Conservation (phyloP, 92 coral and sea anemone genomes). For the Porites divaricata region DNA sequence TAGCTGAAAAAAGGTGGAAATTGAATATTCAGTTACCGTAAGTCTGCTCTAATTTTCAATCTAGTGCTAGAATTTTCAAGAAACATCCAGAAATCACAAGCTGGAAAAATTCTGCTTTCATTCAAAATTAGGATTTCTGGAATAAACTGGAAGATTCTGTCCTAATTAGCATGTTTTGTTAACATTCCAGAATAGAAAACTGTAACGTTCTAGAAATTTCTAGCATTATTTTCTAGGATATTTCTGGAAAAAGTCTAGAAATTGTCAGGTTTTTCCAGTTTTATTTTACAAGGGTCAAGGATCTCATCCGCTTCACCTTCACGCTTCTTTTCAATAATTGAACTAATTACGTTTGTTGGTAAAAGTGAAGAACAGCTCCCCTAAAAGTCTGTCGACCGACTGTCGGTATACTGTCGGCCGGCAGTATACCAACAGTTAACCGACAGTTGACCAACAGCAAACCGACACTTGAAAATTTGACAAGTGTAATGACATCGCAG, state of each 20-base stretch:
- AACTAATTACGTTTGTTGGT: too few relatives aligned
- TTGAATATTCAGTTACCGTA: neutral
- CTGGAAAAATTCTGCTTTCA: neutral
- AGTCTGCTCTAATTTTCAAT: neutral
- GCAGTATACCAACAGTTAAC: too few relatives aligned
- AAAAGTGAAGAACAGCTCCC: too few relatives aligned
- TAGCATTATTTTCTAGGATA: conserved; percentile 9
- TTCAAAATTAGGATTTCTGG: conserved; percentile 10
- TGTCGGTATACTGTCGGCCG: too few relatives aligned
- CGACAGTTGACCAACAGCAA: too few relatives aligned
- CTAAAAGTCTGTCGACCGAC: too few relatives aligned
- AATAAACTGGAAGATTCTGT: conserved; percentile 2
- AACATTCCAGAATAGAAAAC: conserved; percentile 26
- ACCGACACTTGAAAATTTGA: too few relatives aligned
- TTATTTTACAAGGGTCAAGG: conserved; percentile 40
- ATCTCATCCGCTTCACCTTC: too few relatives aligned
- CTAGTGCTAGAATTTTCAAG: neutral
- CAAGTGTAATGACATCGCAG: too few relatives aligned
- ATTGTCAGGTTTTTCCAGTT: conserved; percentile 9
- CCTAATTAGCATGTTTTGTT: conserved; percentile 20
- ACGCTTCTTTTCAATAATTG: too few relatives aligned
- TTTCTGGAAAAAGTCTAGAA: conserved; percentile 31
- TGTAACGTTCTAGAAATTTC: conserved; percentile 27
- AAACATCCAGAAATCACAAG: conserved; percentile 1
- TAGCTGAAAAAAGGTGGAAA: neutral